A percentile compares a stretch with the other conserved stretches of the same genome.
Conservation (phyloP, 2,113 vertebrate genomes). For the Puntigrus tetrazona region DNA sequence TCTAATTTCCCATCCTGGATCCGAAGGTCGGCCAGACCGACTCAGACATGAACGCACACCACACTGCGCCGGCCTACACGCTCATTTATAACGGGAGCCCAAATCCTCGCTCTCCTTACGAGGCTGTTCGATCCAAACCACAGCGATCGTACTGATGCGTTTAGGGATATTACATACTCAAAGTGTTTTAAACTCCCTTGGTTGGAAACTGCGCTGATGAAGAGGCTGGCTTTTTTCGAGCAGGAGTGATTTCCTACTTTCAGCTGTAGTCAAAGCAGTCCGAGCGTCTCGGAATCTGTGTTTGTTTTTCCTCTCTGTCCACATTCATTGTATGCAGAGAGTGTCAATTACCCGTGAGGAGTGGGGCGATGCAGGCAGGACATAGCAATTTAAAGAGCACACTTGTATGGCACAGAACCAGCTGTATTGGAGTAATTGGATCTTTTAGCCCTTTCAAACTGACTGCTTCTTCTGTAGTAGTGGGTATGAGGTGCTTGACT, state of each 20-base stretch:
- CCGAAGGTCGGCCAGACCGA: background rate
- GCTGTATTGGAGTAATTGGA: slow-evolving; percentile 82
- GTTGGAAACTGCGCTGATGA: background rate
- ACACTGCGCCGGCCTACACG: background rate
- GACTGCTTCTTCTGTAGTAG: slow-evolving; percentile 67
- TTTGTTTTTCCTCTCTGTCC: slow-evolving; percentile 40
- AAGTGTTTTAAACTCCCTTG: background rate
- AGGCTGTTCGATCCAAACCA: background rate
- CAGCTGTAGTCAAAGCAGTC: background rate
- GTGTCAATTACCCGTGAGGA: slow-evolving; percentile 78
- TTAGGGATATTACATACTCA: slow-evolving; percentile 6
- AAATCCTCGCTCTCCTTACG: background rate
- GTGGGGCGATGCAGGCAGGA: slow-evolving; percentile 14
- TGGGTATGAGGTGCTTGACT: slow-evolving; percentile 41
- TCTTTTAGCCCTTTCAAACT: slow-evolving; percentile 71
- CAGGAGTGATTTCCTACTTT: background rate
- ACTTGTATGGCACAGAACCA: slow-evolving; percentile 73
- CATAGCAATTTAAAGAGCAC: slow-evolving; percentile 78
- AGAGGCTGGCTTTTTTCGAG: background rate
- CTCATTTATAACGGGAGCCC: background rate
- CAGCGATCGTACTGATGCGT: background rate
- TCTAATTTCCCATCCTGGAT: slow-evolving; percentile 56
- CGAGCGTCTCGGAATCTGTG: background rate
- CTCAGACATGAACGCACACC: background rate
- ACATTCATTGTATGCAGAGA: slow-evolving; percentile 47